Evolutionary conservation across 2,888 invertebrate genomes (phyloP).

Genomic region (Dascillus cervinus): DNA sequence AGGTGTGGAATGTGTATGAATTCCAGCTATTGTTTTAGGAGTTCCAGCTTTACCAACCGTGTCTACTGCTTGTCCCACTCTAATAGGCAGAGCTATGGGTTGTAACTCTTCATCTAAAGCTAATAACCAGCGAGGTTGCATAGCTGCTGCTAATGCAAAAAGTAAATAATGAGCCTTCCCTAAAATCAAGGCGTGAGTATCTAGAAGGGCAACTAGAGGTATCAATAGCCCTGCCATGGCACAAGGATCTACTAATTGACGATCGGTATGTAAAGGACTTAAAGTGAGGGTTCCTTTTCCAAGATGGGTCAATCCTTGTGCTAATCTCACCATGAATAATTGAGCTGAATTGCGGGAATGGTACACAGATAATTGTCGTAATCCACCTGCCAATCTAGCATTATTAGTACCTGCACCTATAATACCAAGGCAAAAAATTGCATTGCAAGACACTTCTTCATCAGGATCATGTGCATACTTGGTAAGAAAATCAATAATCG

Average conservation of each 20-base stretch:
- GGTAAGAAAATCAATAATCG: slow-evolving; percentile 91
- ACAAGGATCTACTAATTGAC: slow-evolving; percentile 87
- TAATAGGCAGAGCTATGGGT: slow-evolving; percentile 84
- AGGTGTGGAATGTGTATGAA: slow-evolving; percentile 98
- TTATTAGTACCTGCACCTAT: slow-evolving; percentile 85
- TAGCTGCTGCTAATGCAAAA: slow-evolving; percentile 88
- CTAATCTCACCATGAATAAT: slow-evolving; percentile 93
- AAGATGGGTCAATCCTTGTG: slow-evolving; percentile 92
- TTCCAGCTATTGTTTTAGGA: slow-evolving; percentile 98
- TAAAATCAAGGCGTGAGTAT: slow-evolving; percentile 50
- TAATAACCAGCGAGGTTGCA: slow-evolving; percentile 97
- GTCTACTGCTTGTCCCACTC: slow-evolving; percentile 93
- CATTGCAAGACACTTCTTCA: slow-evolving; percentile 94
- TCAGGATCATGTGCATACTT: slow-evolving; percentile 99
- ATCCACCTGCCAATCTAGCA: slow-evolving; percentile 90
- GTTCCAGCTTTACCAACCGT: slow-evolving; percentile 98
- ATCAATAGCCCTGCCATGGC: slow-evolving; percentile 63
- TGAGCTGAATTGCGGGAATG: slow-evolving; percentile 95
- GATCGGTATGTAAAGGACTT: slow-evolving; percentile 92
- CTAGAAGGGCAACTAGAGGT: slow-evolving; percentile 30
- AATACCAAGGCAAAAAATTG: slow-evolving; percentile 95
- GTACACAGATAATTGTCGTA: slow-evolving; percentile 92
- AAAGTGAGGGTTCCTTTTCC: slow-evolving; percentile 97
- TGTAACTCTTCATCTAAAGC: slow-evolving; percentile 91
- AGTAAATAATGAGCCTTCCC: slow-evolving; percentile 92